Evolutionary conservation across 2,888 invertebrate species (phyloP).

Genomic region (Tridacna crocea): DNA sequence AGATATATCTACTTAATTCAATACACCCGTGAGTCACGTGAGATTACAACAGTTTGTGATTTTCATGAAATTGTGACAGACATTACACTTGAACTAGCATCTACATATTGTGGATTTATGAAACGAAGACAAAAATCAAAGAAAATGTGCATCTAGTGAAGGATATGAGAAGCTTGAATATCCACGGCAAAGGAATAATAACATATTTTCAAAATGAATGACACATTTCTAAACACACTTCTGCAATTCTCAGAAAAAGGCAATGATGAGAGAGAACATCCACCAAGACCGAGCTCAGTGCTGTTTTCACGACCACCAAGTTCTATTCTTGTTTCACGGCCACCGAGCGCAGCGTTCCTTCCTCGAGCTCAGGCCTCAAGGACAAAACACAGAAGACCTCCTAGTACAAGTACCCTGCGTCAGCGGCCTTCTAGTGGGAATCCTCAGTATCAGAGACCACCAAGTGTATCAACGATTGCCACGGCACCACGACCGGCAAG

Average conservation of each 20-base stretch:
- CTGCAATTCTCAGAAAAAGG: constrained; percentile 47
- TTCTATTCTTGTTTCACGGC: constrained; percentile 57
- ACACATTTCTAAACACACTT: constrained; percentile 54
- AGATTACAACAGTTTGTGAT: too few relatives aligned
- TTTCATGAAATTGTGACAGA: too few relatives aligned
- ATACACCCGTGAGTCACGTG: too few relatives aligned
- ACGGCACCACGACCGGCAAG: constrained; percentile 25
- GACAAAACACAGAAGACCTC: constrained; percentile 34
- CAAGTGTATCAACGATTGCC: constrained; percentile 54
- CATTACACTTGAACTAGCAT: too few relatives aligned
- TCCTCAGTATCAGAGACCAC: constrained; percentile 31
- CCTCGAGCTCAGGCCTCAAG: constrained; percentile 4
- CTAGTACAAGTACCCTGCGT: constrained; percentile 48
- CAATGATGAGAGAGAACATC: constrained; percentile 24
- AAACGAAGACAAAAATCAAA: too few relatives aligned
- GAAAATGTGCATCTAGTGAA: too few relatives aligned
- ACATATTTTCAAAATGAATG: constrained; percentile 40
- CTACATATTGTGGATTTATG: too few relatives aligned
- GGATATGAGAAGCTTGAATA: too few relatives aligned
- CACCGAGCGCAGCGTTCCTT: constrained; percentile 54
- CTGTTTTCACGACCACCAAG: constrained; percentile 62
- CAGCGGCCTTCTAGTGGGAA: constrained; percentile 41
- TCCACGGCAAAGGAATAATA: too few relatives aligned
- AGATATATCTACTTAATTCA: too few relatives aligned
- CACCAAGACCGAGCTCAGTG: constrained; percentile 51